Conservation (phyloP, 2,797 vertebrate species). For the Pseudopleuronectes americanus region DNA sequence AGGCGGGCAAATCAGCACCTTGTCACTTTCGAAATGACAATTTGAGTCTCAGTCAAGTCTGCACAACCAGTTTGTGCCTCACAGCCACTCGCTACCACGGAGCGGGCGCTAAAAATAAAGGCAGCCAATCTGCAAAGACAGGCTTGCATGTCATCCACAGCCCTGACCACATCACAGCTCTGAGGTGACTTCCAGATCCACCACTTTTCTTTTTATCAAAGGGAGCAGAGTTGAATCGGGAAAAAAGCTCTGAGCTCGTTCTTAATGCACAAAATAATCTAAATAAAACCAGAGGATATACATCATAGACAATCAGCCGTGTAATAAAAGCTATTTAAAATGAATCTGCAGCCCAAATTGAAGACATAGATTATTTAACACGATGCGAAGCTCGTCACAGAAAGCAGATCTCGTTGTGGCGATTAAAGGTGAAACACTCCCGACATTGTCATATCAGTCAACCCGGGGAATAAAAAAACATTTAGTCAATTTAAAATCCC, state of each 20-base stretch:
- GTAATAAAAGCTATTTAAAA: constrained; percentile 56
- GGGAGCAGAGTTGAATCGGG: constrained; percentile 29
- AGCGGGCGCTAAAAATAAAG: constrained; percentile 78
- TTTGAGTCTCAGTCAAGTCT: constrained; percentile 84
- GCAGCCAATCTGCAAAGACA: constrained; percentile 54
- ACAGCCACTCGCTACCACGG: constrained; percentile 68
- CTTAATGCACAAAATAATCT: too few relatives aligned
- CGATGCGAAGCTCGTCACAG: constrained; percentile 33
- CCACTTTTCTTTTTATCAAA: constrained; percentile 53
- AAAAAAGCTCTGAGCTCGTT: constrained; percentile 9
- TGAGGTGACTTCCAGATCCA: constrained; percentile 66
- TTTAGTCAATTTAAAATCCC: constrained; percentile 31
- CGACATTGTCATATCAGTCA: constrained; percentile 59
- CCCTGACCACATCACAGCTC: constrained; percentile 55
- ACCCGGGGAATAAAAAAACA: constrained; percentile 26
- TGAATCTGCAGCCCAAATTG: constrained; percentile 42
- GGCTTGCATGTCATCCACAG: constrained; percentile 62
- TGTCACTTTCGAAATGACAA: constrained; percentile 87
- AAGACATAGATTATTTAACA: constrained; percentile 50
- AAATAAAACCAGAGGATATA: too few relatives aligned
- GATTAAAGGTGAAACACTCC: constrained; percentile 57
- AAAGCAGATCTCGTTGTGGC: constrained; percentile 46
- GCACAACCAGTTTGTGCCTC: constrained; percentile 70
- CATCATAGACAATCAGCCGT: constrained; percentile 52
- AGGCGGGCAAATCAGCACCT: constrained; percentile 85